Percentiles rank a stretch among this genome's conserved stretches.
These are phyloP conservation scores for Tupaia chinensis DNA, from an alignment of 2,113 vertebrate species.

Conservation along the genomic window DNA sequence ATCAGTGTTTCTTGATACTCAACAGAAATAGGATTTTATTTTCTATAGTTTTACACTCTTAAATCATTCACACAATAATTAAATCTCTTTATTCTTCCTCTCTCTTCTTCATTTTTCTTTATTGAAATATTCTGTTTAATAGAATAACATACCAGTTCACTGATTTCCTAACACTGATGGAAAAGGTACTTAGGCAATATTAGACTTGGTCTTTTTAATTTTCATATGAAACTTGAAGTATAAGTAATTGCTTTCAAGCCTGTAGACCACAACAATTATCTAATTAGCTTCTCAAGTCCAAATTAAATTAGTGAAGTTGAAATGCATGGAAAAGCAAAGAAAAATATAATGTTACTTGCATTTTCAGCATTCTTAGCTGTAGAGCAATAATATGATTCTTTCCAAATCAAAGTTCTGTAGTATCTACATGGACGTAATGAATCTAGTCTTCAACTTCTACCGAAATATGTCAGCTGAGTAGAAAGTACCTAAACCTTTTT, in stretches of 20 bases:
- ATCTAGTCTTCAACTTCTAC: not conserved
- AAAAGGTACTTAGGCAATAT: slow-evolving; percentile 36
- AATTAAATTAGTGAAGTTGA: slow-evolving; percentile 66
- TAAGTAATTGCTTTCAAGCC: slow-evolving; percentile 63
- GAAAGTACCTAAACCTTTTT: slow-evolving; percentile 44
- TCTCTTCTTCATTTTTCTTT: not conserved
- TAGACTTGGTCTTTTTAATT: slow-evolving; percentile 64
- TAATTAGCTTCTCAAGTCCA: slow-evolving; percentile 60
- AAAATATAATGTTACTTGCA: slow-evolving; percentile 60
- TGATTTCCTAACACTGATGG: slow-evolving; percentile 16
- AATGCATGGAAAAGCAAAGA: slow-evolving; percentile 61
- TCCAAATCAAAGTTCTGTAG: slow-evolving; percentile 6
- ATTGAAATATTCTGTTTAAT: slow-evolving; percentile 36
- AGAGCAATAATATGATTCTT: not conserved
- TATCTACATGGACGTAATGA: slow-evolving; percentile 1
- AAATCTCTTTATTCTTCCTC: not conserved
- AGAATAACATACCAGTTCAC: slow-evolving; percentile 28
- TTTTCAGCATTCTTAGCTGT: slow-evolving; percentile 23
- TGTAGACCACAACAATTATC: slow-evolving; percentile 63
- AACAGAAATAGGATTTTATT: slow-evolving; percentile 12
- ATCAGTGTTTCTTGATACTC: not conserved
- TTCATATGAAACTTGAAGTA: slow-evolving; percentile 60
- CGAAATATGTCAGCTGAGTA: not conserved
- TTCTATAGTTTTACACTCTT: not conserved
- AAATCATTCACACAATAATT: not conserved